These are phyloP conservation scores for Varanus salvator DNA, from an alignment of 2,113 vertebrate genomes.

Conservation along the genomic window DNA sequence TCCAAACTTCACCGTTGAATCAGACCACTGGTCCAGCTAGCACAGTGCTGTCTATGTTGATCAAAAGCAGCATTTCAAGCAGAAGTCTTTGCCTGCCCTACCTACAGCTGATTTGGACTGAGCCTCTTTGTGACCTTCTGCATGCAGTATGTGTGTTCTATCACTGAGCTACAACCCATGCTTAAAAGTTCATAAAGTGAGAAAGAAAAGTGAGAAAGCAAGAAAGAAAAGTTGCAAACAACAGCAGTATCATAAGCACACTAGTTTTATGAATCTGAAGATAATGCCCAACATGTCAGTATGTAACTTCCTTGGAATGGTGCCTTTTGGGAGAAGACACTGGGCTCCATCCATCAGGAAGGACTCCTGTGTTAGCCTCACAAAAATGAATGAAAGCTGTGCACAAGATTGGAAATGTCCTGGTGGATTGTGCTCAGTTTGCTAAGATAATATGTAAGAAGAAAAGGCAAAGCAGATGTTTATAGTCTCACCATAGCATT, in stretches of 20 bases:
- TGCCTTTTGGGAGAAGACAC: constrained; percentile 39
- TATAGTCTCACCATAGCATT: constrained; percentile 45
- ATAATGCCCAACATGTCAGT: not conserved
- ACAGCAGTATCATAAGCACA: not conserved
- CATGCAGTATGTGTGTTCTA: no score
- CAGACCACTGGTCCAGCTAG: no score
- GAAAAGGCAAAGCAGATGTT: constrained; percentile 53
- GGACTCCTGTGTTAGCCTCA: not conserved
- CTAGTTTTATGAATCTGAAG: not conserved
- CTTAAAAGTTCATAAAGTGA: not conserved
- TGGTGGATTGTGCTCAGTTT: not conserved
- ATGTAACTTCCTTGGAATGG: not conserved
- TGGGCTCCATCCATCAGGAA: not conserved
- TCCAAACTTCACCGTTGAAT: no score
- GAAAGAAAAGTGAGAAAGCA: no score
- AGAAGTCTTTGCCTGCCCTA: no score
- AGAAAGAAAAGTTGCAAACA: not conserved
- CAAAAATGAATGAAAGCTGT: not conserved
- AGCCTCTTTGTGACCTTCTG: no score
- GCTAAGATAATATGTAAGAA: constrained; percentile 12
- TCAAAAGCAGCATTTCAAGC: no score
- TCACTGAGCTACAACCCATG: not conserved
- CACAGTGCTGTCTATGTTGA: no score
- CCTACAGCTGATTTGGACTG: no score
- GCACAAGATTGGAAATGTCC: not conserved